These are phyloP conservation scores for Tribolium castaneum DNA, from an alignment of 1,140 invertebrate genomes.

Conservation along the genomic window DNA sequence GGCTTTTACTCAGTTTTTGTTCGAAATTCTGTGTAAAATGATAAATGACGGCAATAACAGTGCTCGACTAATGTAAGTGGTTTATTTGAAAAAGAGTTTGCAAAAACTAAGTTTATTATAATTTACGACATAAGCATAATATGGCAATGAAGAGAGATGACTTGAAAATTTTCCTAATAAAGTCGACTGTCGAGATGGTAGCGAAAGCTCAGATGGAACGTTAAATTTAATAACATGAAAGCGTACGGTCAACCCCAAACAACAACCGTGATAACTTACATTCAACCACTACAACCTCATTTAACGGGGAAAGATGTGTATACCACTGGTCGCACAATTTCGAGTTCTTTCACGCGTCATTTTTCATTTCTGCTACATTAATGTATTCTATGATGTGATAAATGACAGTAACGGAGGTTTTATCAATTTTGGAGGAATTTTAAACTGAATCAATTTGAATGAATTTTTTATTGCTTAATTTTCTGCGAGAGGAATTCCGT, in stretches of 20 bases:
- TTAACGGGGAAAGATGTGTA: neutral
- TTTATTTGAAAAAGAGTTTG: neutral
- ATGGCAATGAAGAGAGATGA: neutral
- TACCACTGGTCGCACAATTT: neutral
- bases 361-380: constrained; percentile 2
- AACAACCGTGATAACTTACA: constrained; percentile 34
- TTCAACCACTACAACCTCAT: constrained; percentile 20
- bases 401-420: constrained; percentile 2
- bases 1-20: neutral
- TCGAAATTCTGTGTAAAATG: constrained; percentile 4
- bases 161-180: constrained; percentile 22
- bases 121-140: neutral
- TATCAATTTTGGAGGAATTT: constrained; percentile 8
- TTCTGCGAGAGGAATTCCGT: too few species aligned
- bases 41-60: constrained; percentile 18
- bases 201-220: constrained; percentile 17
- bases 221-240: constrained; percentile 28
- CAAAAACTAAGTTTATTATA: constrained; percentile 12
- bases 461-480: too few species aligned
- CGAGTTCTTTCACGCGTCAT: constrained; percentile 4
- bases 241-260: constrained; percentile 30
- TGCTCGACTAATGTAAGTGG: constrained; percentile 1
- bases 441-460: too few species aligned
- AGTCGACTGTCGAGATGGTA: neutral
- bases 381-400: neutral